Conservation (phyloP, 2,888 invertebrate genomes). For the Synanthedon myopaeformis region DNA sequence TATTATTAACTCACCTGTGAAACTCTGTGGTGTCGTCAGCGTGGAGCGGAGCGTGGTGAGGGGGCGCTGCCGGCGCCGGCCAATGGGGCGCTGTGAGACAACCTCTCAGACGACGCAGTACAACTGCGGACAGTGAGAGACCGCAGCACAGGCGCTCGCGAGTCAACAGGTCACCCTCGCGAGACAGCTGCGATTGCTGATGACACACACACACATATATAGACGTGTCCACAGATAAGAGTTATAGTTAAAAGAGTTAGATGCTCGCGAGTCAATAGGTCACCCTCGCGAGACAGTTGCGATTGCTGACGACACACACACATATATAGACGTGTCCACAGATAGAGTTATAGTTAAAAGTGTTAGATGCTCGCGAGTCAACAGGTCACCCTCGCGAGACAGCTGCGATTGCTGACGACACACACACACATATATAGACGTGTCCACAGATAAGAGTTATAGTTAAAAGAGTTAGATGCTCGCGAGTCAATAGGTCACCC, state of each 20-base stretch:
- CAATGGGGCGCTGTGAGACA: slow-evolving; percentile 92
- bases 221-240: no score
- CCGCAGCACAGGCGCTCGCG: slow-evolving; percentile 98
- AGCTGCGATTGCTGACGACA: slow-evolving; percentile 89
- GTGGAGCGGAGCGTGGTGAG: slow-evolving; percentile 94
- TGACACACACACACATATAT: no score
- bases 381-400: slow-evolving; percentile 92
- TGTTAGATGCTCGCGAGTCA: slow-evolving; percentile 96
- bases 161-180: slow-evolving; percentile 95
- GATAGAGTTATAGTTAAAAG: no score
- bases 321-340: no score
- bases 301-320: no score
- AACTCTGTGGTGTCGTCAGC: slow-evolving; percentile 98
- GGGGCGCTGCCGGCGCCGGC: slow-evolving; percentile 91
- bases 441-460: no score
- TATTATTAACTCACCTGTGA: slow-evolving; percentile 54
- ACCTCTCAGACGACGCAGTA: slow-evolving; percentile 86
- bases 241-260: no score
- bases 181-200: slow-evolving; percentile 93
- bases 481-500: slow-evolving; percentile 95
- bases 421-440: no score
- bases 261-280: slow-evolving; percentile 94
- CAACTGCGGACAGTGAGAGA: slow-evolving; percentile 95
- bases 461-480: no score
- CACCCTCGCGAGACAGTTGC: slow-evolving; percentile 93